Conservation (phyloP, 2,888 invertebrate genomes). For the Tetranychus piercei region DNA sequence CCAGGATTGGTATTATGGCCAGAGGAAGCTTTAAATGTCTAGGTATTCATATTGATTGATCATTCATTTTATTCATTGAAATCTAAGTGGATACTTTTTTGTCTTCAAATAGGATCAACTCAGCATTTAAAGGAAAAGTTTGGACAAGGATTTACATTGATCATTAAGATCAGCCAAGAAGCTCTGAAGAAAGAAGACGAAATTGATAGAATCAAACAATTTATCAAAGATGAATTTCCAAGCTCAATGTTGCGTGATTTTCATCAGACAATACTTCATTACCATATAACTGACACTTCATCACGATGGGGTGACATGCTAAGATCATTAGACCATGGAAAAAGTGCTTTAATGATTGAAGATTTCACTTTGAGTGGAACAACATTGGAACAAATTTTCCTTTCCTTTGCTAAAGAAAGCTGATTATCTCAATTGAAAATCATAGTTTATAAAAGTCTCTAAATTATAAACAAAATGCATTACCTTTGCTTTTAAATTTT, state of each 20-base stretch:
- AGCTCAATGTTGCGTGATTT: conserved; percentile 24
- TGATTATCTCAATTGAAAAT: too few species aligned
- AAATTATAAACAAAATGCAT: too few species aligned
- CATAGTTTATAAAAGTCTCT: too few species aligned
- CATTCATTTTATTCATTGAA: background rate
- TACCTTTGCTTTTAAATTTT: too few species aligned
- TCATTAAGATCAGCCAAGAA: conserved; percentile 10
- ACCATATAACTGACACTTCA: conserved; percentile 22
- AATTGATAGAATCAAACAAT: background rate
- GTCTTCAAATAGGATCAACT: conserved; percentile 50
- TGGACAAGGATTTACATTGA: conserved; percentile 44
- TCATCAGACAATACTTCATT: conserved; percentile 24
- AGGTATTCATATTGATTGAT: conserved; percentile 33
- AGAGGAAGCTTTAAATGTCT: conserved; percentile 54
- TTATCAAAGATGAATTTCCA: conserved; percentile 15
- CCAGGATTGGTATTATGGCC: conserved; percentile 61
- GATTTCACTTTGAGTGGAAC: background rate
- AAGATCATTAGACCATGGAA: background rate
- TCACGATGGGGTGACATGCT: conserved; percentile 16
- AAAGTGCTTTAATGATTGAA: background rate
- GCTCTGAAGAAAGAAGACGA: background rate
- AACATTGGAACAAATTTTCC: conserved; percentile 3
- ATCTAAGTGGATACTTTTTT: background rate
- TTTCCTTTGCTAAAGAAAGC: conserved; percentile 7
- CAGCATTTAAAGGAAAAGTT: conserved; percentile 59